Conservation (phyloP, 2,797 vertebrate species). For the Cygnus olor region DNA sequence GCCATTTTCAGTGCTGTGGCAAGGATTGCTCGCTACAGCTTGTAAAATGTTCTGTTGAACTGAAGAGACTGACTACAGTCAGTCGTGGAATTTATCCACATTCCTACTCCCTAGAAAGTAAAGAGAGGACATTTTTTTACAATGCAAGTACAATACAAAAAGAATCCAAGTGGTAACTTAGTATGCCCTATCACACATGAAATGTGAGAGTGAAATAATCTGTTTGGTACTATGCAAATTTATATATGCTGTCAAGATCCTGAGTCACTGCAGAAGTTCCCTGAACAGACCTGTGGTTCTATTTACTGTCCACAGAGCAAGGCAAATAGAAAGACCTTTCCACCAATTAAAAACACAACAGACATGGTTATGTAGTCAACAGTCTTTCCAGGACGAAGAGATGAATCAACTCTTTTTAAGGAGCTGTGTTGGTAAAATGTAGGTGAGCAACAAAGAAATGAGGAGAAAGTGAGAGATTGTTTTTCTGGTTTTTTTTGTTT, state of each 20-base stretch:
- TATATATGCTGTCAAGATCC: not conserved
- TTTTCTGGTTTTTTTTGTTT: not conserved
- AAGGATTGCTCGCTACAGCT: not conserved
- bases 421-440: not conserved
- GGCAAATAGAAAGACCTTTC: not conserved
- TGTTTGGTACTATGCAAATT: not conserved
- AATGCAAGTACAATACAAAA: too few species aligned
- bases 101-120: not conserved
- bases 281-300: not conserved
- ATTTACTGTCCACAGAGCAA: too few species aligned
- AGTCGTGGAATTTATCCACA: not conserved
- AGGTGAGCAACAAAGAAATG: not conserved
- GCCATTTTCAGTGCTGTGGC: accelerated
- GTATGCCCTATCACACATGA: not conserved
- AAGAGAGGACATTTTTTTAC: not conserved
- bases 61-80: not conserved
- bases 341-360: not conserved
- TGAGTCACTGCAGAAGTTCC: not conserved
- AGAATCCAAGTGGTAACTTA: not conserved
- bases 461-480: not conserved
- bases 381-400: not conserved
- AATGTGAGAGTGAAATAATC: not conserved
- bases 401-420: not conserved
- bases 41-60: not conserved
- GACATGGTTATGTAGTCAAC: not conserved